These are phyloP conservation scores for Nipponacmea schrenckii DNA, from an alignment of 2,888 invertebrate genomes.

Conservation along the genomic window DNA sequence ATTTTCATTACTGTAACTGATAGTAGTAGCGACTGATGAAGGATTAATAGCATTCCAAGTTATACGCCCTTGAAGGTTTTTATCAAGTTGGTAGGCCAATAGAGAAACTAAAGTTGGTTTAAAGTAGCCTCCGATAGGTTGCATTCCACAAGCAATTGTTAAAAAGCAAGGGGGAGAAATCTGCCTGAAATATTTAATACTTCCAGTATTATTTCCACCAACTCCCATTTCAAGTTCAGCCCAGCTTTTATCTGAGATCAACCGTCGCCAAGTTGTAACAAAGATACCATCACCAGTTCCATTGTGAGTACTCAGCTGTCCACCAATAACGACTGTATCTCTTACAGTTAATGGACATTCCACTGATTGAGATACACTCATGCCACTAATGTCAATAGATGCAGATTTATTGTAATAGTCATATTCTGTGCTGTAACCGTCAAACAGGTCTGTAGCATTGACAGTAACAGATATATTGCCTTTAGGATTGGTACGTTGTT, in stretches of 20 bases:
- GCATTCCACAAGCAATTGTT: slow-evolving; percentile 80
- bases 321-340: slow-evolving; percentile 84
- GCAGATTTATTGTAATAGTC: slow-evolving; percentile 69
- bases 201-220: slow-evolving; percentile 69
- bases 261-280: slow-evolving; percentile 79
- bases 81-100: slow-evolving; percentile 85
- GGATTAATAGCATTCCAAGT: slow-evolving; percentile 79
- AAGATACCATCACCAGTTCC: slow-evolving; percentile 84
- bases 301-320: slow-evolving; percentile 75
- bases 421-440: slow-evolving; percentile 75
- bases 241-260: slow-evolving; percentile 87
- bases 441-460: slow-evolving; percentile 93
- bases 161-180: slow-evolving; percentile 74
- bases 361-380: slow-evolving; percentile 91
- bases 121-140: slow-evolving; percentile 81
- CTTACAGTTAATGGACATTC: slow-evolving; percentile 89
- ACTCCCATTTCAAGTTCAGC: slow-evolving; percentile 82
- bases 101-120: slow-evolving; percentile 73
- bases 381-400: slow-evolving; percentile 88
- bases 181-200: slow-evolving; percentile 82
- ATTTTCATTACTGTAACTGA: slow-evolving; percentile 81
- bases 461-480: slow-evolving; percentile 87
- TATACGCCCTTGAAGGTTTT: slow-evolving; percentile 87
- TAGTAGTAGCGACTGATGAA: slow-evolving; percentile 83
- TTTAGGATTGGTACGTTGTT: slow-evolving; percentile 91